These are phyloP conservation scores for Zoroaster sp. DNA, from an alignment of 53 echinoderm and acorn worm species.

Conservation along the genomic window DNA sequence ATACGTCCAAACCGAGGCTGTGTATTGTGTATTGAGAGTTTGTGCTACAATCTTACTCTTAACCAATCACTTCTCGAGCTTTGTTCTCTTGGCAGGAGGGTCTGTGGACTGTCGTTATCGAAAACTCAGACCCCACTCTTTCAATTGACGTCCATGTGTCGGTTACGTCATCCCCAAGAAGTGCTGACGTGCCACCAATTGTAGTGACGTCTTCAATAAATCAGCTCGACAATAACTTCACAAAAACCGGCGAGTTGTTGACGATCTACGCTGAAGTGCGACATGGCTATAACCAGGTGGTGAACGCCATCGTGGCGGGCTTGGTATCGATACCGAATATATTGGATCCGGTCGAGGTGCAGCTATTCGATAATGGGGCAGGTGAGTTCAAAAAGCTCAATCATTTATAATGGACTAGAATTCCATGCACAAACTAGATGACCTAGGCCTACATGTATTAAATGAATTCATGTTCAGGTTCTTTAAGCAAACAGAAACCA, in stretches of 20 bases:
- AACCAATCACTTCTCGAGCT: too few species aligned
- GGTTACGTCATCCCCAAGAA: conserved; percentile 26
- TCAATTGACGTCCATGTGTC: conserved; percentile 1
- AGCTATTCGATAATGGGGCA: conserved; percentile 58
- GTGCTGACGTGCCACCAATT: conserved; percentile 31
- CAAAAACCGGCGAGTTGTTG: neutral
- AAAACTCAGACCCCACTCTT: neutral
- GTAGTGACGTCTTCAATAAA: conserved; percentile 53
- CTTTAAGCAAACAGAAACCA: too few species aligned
- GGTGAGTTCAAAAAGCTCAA: conserved; percentile 22
- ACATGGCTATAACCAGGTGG: conserved; percentile 15
- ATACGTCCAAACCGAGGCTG: too few species aligned
- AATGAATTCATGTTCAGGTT: too few species aligned
- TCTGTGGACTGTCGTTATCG: neutral
- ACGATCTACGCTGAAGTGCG: conserved; percentile 30
- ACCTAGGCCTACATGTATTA: too few species aligned
- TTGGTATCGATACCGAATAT: neutral
- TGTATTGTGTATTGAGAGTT: too few species aligned
- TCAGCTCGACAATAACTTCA: neutral
- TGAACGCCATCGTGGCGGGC: conserved; percentile 18
- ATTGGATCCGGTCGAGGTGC: neutral
- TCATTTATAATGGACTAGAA: too few species aligned
- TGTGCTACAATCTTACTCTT: too few species aligned
- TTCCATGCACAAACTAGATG: too few species aligned
- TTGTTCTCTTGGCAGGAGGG: neutral